Evolutionary conservation across 2,797 vertebrate genomes (phyloP).

Genomic region (Myoxocephalus aenaeus): DNA sequence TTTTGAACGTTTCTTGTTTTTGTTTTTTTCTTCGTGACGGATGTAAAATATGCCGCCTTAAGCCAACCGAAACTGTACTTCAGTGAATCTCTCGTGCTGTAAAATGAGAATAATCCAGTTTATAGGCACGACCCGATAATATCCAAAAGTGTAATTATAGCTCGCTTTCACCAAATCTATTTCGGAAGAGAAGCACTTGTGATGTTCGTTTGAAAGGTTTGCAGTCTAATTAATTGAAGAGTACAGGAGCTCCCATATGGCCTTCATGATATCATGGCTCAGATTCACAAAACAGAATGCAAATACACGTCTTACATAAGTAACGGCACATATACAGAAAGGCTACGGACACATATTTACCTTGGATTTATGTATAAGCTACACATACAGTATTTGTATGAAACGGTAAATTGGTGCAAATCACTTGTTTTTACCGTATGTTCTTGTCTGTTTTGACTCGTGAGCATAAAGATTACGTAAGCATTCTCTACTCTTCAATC

Average conservation of each 20-base stretch:
- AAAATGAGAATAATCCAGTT: conserved; percentile 17
- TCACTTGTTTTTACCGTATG: neutral
- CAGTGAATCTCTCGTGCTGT: conserved; percentile 3
- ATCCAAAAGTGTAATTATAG: conserved; percentile 16
- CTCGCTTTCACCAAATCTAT: conserved; percentile 21
- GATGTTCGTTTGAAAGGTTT: conserved; percentile 15
- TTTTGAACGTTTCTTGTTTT: conserved; percentile 27
- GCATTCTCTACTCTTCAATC: neutral
- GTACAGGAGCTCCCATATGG: neutral
- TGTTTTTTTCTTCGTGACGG: conserved; percentile 1
- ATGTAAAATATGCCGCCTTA: conserved; percentile 14
- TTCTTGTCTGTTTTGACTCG: neutral
- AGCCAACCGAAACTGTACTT: conserved; percentile 9
- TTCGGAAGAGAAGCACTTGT: conserved; percentile 30
- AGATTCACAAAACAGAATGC: neutral
- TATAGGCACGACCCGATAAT: conserved; percentile 15
- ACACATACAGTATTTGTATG: no score
- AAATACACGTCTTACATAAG: neutral
- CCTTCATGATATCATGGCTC: conserved; percentile 4
- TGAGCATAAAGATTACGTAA: neutral
- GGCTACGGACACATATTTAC: neutral
- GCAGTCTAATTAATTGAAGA: conserved; percentile 32
- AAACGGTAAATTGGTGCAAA: neutral
- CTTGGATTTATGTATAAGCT: neutral
- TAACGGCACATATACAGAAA: neutral